Percentiles rank a stretch among this genome's conserved stretches.
These are phyloP conservation scores for Hycleus phaleratus DNA, from an alignment of 1,140 invertebrate genomes.

Conservation along the genomic window DNA sequence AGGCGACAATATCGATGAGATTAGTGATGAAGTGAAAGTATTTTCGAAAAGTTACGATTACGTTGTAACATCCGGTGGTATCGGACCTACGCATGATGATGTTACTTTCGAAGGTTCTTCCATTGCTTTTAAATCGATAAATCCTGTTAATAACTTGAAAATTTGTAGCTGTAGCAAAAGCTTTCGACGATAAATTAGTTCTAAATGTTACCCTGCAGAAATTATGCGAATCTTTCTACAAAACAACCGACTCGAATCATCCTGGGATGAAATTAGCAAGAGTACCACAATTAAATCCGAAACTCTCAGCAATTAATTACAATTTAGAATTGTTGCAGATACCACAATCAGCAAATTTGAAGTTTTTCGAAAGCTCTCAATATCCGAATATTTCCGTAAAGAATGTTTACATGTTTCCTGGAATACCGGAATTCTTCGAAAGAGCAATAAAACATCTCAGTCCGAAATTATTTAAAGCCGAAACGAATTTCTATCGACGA, in stretches of 20 bases:
- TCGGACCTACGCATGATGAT: constrained; percentile 83
- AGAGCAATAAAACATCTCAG: constrained; percentile 45
- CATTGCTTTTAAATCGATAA: no score
- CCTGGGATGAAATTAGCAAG: constrained; percentile 45
- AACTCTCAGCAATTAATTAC: background rate
- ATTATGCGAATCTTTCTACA: constrained; percentile 48
- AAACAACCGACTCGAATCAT: constrained; percentile 32
- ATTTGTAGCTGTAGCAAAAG: constrained; percentile 53
- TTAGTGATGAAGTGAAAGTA: constrained; percentile 56
- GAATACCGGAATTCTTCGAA: constrained; percentile 61
- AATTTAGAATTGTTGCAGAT: constrained; percentile 36
- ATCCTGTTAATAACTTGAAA: background rate
- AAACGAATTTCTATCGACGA: constrained; percentile 39
- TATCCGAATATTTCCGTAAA: constrained; percentile 60
- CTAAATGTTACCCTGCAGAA: constrained; percentile 52
- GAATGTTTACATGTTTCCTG: constrained; percentile 75
- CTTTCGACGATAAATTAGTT: constrained; percentile 55
- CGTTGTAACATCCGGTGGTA: constrained; percentile 73
- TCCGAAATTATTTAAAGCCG: constrained; percentile 39
- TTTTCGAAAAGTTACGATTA: constrained; percentile 55
- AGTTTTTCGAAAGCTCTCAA: constrained; percentile 38
- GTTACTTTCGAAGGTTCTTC: constrained; percentile 63
- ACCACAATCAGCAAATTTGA: constrained; percentile 42
- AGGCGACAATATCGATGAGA: constrained; percentile 60
- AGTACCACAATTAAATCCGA: background rate